These are phyloP conservation scores for Ceratitis capitata DNA, from an alignment of 1,140 invertebrate genomes.

Conservation along the genomic window DNA sequence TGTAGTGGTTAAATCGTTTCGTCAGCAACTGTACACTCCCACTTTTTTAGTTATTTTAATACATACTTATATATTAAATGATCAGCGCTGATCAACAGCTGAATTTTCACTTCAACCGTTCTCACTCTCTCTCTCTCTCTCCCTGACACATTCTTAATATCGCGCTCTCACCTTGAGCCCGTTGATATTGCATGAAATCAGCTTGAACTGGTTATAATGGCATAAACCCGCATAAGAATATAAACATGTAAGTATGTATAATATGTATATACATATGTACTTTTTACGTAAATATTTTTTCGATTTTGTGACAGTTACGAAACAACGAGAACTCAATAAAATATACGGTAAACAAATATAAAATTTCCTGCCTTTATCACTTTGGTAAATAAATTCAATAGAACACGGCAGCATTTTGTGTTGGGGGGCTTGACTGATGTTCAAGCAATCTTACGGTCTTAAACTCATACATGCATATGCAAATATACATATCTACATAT, in stretches of 20 bases:
- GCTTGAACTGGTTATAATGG: not conserved
- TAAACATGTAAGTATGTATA: not conserved
- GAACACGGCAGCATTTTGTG: too few relatives aligned
- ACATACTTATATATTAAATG: not conserved
- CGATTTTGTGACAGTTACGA: not conserved
- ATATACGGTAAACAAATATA: not conserved
- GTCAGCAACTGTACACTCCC: not conserved
- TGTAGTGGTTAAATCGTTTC: not conserved
- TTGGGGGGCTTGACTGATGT: too few relatives aligned
- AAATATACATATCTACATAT: too few relatives aligned
- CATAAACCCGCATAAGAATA: not conserved
- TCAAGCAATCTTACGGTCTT: too few relatives aligned
- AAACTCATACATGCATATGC: too few relatives aligned
- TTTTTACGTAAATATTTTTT: not conserved
- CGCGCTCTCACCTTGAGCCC: not conserved
- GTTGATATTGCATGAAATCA: not conserved
- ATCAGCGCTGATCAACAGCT: not conserved
- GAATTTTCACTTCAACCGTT: not conserved
- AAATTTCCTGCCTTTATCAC: slow-evolving; percentile 14
- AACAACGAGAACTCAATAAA: not conserved
- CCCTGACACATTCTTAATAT: not conserved
- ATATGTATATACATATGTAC: not conserved
- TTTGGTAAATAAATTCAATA: slow-evolving; percentile 4
- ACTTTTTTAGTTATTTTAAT: not conserved
- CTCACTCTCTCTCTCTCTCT: not conserved